phyloP scores from a whole-genome alignment of 2,113 vertebrate species.

The Scytalopus superciliaris region DNA sequence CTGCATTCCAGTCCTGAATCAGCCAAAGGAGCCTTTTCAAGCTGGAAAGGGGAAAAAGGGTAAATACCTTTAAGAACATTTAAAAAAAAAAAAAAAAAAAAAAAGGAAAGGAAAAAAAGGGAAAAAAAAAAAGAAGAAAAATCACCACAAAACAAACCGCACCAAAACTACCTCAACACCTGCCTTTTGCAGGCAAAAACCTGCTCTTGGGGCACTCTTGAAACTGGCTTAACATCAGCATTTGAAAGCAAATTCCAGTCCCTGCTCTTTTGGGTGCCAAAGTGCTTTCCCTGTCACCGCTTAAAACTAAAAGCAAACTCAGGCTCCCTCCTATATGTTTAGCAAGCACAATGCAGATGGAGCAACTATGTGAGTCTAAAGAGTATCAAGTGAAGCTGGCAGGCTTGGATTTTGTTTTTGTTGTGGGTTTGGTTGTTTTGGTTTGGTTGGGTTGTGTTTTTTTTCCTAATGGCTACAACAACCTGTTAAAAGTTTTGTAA shows the following conservation, averaged over 20 bases:
- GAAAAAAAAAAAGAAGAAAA: neutral
- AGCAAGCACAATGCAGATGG: neutral
- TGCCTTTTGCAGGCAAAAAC: slow-evolving; percentile 58
- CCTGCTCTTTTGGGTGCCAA: slow-evolving; percentile 10
- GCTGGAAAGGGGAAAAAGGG: slow-evolving; percentile 29
- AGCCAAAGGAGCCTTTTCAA: slow-evolving; percentile 32
- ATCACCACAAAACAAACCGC: neutral
- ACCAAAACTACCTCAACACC: slow-evolving; percentile 27
- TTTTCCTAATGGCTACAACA: neutral
- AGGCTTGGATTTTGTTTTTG: neutral
- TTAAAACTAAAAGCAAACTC: neutral
- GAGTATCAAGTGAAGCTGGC: neutral
- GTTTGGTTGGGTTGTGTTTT: neutral
- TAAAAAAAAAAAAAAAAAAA: neutral
- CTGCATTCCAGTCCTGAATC: slow-evolving; percentile 35
- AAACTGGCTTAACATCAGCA: slow-evolving; percentile 45
- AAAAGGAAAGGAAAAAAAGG: neutral
- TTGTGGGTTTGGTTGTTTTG: neutral
- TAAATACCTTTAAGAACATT: slow-evolving; percentile 47
- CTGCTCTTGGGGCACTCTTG: slow-evolving; percentile 28
- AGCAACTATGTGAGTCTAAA: neutral
- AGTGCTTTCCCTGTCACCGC: slow-evolving; percentile 10
- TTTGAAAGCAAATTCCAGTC: slow-evolving; percentile 49
- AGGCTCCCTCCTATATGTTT: neutral
- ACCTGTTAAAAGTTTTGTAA: slow-evolving; percentile 50